These are phyloP conservation scores for Tortrix viridana DNA, from an alignment of 2,888 invertebrate species.

Conservation along the genomic window DNA sequence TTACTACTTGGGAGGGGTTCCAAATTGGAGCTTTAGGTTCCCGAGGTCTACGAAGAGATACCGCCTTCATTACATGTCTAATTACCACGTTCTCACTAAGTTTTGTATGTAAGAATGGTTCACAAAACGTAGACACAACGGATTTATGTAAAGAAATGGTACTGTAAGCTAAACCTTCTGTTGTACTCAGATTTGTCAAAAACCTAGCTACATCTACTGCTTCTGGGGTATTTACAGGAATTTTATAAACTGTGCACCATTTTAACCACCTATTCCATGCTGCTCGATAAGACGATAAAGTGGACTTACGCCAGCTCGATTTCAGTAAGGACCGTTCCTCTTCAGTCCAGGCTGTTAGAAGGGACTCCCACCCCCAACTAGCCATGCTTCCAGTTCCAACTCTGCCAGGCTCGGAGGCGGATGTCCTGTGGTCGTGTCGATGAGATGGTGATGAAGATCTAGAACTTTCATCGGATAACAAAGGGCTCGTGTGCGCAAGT, in stretches of 20 bases:
- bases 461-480: not conserved
- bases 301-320: no score
- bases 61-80: not conserved
- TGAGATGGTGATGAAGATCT: not conserved
- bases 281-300: not conserved
- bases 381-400: no score
- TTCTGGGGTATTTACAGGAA: not conserved
- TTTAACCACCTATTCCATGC: slow-evolving; percentile 10
- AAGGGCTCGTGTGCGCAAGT: slow-evolving; percentile 2
- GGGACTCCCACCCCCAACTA: no score
- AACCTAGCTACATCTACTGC: not conserved
- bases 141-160: not conserved
- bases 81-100: not conserved
- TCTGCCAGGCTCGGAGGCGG: not conserved
- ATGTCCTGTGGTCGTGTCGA: not conserved
- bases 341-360: no score
- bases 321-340: no score
- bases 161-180: not conserved
- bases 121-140: no score
- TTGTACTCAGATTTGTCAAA: not conserved
- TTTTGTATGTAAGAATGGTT: not conserved
- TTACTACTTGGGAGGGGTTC: not conserved
- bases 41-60: not conserved
- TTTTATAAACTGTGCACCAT: not conserved
- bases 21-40: not conserved